Evolutionary conservation across 2,797 vertebrate genomes (phyloP).

Genomic region (Sternarchorhynchus goeldii): DNA sequence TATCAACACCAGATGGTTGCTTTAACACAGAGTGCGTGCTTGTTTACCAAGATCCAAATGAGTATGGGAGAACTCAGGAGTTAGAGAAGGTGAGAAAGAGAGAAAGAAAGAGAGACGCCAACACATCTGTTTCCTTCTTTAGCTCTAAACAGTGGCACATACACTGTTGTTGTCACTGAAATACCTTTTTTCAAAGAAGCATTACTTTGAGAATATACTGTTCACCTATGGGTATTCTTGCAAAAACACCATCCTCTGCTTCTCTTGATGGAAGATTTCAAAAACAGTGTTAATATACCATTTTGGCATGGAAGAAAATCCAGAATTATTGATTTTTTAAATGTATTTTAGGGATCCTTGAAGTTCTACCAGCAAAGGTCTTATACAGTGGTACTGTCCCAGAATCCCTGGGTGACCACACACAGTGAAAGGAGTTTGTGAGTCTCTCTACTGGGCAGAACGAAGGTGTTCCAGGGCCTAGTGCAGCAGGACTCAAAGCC

Average conservation of each 20-base stretch:
- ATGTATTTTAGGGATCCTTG: constrained; percentile 3
- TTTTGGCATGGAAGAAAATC: background rate
- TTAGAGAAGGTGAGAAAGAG: constrained; percentile 4
- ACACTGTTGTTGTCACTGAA: constrained; percentile 46
- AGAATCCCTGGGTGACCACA: background rate
- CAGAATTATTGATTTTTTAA: constrained; percentile 8
- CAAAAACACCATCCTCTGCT: background rate
- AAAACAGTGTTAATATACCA: constrained; percentile 15
- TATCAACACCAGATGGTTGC: background rate
- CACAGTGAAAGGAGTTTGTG: background rate
- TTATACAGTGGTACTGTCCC: background rate
- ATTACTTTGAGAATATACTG: background rate
- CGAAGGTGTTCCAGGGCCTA: constrained; percentile 9
- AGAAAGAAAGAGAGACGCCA: constrained; percentile 25
- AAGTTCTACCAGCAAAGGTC: background rate
- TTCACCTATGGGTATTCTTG: background rate
- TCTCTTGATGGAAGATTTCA: constrained; percentile 13
- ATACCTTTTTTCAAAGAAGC: constrained; percentile 20
- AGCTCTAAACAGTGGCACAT: constrained; percentile 35
- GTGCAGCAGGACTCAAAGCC: constrained; percentile 24
- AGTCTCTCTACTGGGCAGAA: constrained; percentile 5
- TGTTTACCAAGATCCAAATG: constrained; percentile 1
- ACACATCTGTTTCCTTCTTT: constrained; percentile 44
- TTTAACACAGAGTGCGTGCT: constrained; percentile 30
- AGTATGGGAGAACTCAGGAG: constrained; percentile 2